Percentiles rank a stretch among this genome's conserved stretches.
Conservation (phyloP, 2,113 vertebrate species). For the Hymenochirus boettgeri region DNA sequence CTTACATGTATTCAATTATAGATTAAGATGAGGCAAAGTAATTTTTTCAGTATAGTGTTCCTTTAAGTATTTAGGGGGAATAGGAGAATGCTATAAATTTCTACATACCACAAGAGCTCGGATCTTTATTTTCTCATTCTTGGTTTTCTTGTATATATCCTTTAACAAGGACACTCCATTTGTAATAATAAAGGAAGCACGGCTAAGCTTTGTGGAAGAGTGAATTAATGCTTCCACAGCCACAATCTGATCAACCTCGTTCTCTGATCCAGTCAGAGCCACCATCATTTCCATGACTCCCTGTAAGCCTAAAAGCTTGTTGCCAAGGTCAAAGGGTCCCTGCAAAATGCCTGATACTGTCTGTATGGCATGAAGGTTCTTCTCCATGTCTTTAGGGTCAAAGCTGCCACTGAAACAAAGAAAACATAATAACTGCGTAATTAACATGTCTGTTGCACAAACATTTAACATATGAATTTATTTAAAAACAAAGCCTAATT, state of each 20-base stretch:
- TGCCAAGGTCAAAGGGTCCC: slow-evolving; percentile 91
- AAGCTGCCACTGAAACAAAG: slow-evolving; percentile 76
- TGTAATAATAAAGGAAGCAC: slow-evolving; percentile 91
- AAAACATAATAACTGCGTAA: background rate
- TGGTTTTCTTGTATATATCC: slow-evolving; percentile 95
- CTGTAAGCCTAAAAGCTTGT: slow-evolving; percentile 78
- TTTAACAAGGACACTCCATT: slow-evolving; percentile 88
- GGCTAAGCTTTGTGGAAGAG: slow-evolving; percentile 87
- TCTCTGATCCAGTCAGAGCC: slow-evolving; percentile 83
- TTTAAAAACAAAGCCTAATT: no score
- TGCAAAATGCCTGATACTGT: slow-evolving; percentile 87
- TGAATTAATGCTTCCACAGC: slow-evolving; percentile 94
- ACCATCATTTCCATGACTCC: slow-evolving; percentile 99
- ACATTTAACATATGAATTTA: no score
- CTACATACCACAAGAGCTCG: slow-evolving; percentile 85
- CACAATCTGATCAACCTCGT: slow-evolving; percentile 91
- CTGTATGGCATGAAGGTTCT: slow-evolving; percentile 89
- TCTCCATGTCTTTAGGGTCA: slow-evolving; percentile 94
- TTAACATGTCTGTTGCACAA: no score
- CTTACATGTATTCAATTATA: no score
- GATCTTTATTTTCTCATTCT: slow-evolving; percentile 96
- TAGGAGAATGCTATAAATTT: background rate
- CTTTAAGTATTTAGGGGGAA: no score
- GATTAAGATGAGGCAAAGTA: no score
- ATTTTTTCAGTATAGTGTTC: no score